phyloP scores from a whole-genome alignment of 1,140 invertebrate genomes.

The Dryas iulia region DNA sequence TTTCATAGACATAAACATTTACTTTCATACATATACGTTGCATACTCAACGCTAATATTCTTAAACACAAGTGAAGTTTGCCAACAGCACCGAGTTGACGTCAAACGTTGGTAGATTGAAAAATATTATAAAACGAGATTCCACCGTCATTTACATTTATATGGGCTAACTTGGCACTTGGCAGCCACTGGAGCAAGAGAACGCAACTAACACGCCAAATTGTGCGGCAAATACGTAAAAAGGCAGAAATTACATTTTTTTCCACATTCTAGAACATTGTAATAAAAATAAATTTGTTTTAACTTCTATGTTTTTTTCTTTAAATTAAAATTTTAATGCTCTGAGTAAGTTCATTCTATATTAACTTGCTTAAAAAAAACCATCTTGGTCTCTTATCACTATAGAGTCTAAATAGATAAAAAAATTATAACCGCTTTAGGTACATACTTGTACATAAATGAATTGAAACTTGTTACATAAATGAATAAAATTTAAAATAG shows the following conservation, averaged over 20 bases:
- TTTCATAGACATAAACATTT: too few relatives aligned
- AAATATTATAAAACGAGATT: conserved; percentile 57
- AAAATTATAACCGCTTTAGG: too few relatives aligned
- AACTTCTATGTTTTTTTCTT: background rate
- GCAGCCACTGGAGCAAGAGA: conserved; percentile 15
- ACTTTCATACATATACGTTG: too few relatives aligned
- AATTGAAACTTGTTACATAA: too few relatives aligned
- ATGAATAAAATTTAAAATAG: too few relatives aligned
- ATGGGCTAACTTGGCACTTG: conserved; percentile 61
- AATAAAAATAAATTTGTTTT: background rate
- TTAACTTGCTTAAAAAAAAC: too few relatives aligned
- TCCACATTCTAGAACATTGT: background rate
- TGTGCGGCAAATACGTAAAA: background rate
- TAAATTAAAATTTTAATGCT: background rate
- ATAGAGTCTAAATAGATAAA: too few relatives aligned
- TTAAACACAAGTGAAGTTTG: conserved; percentile 36
- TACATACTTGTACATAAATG: too few relatives aligned
- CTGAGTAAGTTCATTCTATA: too few relatives aligned
- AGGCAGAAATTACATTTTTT: background rate
- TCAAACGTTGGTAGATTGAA: conserved; percentile 61
- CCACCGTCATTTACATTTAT: conserved; percentile 65
- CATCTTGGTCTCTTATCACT: too few relatives aligned
- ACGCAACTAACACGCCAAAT: background rate
- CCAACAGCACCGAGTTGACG: conserved; percentile 44
- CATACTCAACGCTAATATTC: background rate